Base-by-base conservation (phyloP, 2,797 vertebrate species). In the Malurus splendens region DNA sequence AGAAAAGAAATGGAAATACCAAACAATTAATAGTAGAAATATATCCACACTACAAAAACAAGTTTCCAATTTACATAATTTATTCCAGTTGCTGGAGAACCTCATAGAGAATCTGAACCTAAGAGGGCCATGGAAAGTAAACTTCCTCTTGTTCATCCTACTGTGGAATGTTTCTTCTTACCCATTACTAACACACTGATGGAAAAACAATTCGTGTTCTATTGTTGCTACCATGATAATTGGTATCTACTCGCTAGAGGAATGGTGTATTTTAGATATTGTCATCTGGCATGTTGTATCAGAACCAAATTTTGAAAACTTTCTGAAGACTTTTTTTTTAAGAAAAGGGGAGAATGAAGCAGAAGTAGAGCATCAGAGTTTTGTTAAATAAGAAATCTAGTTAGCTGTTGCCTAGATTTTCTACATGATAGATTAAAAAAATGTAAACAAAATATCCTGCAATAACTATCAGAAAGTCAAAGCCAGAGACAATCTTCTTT, bases 391-490 rank as follows among this genome's bases (percentile, higher is more conserved):
- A 39, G 19, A 89, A 90, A 77, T 71, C 14, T 74, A 48, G 28
- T 38, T 59, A 74, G 27, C 13, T 59, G 2, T 51, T 90, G 64
- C 36, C n/a, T 48, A 0, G 50, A 36, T 85, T 82, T 77, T 80
- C 25, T 52, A 11, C 67, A 70, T 33, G 22, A n/a, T 24, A 65
- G 30, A 41, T 55, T 82, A 11, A 2, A 59, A 76, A 60, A n/a
- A 79, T 16, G 24, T 41, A 42, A 90, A 41, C 66, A 7, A 50
- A 82, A 60, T 75, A 71, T 14, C 42, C 73, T 90, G 60, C 67
- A 89, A 86, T 67, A 90, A 65, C 64, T 89, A 41, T 52, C 42
- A 87, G 74, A 92, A 95, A 87, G 70, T n/a, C 38, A 60, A 78
- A 88, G 10, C 52, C 27, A 89, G 88, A 90, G 66, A 61, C 32